Percentiles rank a stretch among this genome's conserved stretches.
Evolutionary conservation across 2,113 vertebrate genomes (phyloP).

Genomic region (Gallinago media): DNA sequence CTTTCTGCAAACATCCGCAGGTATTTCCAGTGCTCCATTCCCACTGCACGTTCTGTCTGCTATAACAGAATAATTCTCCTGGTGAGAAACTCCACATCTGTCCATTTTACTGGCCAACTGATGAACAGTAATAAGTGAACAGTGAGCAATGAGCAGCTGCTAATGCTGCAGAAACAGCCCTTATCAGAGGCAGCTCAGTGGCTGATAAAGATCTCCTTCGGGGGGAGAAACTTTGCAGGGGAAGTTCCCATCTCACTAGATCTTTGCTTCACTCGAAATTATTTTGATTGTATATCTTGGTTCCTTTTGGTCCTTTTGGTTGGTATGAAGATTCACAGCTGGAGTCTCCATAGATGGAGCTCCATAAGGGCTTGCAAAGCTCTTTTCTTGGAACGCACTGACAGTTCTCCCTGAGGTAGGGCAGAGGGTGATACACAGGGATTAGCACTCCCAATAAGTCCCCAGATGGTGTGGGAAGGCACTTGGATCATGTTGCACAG

Average conservation of each 20-base stretch:
- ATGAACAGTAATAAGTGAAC: background rate
- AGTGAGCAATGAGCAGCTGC: background rate
- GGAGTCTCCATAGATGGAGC: background rate
- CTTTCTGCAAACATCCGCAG: background rate
- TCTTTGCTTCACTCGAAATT: background rate
- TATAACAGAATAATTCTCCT: background rate
- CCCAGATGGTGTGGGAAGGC: rapidly evolving
- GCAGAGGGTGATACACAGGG: background rate
- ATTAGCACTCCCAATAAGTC: background rate
- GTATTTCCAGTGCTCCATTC: background rate
- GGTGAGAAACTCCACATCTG: background rate
- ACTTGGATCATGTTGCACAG: rapidly evolving
- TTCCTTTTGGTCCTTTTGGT: background rate
- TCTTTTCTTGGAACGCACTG: background rate
- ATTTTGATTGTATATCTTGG: background rate
- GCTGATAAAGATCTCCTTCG: background rate
- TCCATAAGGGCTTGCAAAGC: background rate
- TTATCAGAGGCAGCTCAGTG: background rate
- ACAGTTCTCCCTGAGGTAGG: background rate
- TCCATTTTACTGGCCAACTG: background rate
- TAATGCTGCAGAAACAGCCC: background rate
- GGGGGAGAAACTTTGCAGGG: background rate
- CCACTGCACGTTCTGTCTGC: background rate
- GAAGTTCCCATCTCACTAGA: background rate
- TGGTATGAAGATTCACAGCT: background rate